Conservation (phyloP, 2,113 vertebrate genomes). For the Machaerirhynchus nigripectus region DNA sequence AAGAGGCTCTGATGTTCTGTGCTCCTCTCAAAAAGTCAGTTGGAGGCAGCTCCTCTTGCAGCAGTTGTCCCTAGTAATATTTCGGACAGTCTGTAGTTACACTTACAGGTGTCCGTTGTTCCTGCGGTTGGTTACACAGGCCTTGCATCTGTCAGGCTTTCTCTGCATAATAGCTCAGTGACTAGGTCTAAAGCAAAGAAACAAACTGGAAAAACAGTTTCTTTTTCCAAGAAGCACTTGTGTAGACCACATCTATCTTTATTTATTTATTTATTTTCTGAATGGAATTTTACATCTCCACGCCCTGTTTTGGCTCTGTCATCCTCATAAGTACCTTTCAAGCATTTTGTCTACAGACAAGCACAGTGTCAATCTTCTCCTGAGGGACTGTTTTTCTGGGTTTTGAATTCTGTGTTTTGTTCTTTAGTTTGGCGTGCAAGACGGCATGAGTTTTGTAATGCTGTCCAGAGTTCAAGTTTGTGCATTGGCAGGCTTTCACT, state of each 20-base stretch:
- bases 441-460: background rate
- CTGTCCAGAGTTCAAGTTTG: background rate
- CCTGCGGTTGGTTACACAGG: background rate
- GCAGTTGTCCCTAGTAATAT: slow-evolving; percentile 33
- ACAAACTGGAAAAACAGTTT: background rate
- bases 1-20: background rate
- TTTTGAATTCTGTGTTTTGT: background rate
- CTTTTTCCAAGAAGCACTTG: background rate
- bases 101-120: background rate
- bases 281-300: background rate
- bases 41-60: slow-evolving; percentile 26
- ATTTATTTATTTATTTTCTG: background rate
- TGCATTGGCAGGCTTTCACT: background rate
- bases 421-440: background rate
- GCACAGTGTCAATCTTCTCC: background rate
- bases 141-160: background rate
- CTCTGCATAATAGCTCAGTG: background rate
- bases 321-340: background rate
- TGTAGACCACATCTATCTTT: background rate
- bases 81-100: slow-evolving; percentile 23
- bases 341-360: background rate
- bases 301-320: background rate
- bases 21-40: background rate
- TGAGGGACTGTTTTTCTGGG: background rate
- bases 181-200: background rate